Evolutionary conservation across 2,113 vertebrate genomes (phyloP).

Genomic region (Conger conger): DNA sequence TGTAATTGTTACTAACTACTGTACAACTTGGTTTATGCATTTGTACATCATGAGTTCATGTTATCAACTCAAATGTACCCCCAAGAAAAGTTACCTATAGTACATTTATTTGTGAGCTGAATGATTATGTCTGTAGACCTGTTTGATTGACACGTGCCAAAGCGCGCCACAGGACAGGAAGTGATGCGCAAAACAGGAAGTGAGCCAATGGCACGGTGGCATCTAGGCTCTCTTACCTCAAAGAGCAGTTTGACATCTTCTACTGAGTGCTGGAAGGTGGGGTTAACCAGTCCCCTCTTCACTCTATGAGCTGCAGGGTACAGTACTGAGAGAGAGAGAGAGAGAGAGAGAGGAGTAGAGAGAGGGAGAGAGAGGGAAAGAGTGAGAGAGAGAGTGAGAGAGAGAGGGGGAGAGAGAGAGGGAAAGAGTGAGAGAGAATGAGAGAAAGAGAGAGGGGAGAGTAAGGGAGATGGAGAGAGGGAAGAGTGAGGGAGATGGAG

Average conservation of each 20-base stretch:
- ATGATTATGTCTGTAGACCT: too few species aligned
- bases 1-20: too few species aligned
- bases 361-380: background rate
- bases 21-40: too few species aligned
- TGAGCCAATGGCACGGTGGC: background rate
- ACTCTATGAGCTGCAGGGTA: conserved; percentile 81
- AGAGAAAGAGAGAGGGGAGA: conserved; percentile 58
- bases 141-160: background rate
- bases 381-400: background rate
- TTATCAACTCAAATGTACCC: too few species aligned
- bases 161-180: background rate
- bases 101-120: too few species aligned
- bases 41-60: too few species aligned
- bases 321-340: conserved; percentile 65
- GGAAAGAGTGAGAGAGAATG: too few species aligned
- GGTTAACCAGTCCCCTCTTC: conserved; percentile 79
- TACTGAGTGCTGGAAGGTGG: conserved; percentile 78
- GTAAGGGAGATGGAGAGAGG: too few species aligned
- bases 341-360: background rate
- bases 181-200: background rate
- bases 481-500: background rate
- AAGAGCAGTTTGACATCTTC: conserved; percentile 86
- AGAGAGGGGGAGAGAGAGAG: background rate
- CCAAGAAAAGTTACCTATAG: too few species aligned
- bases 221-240: conserved; percentile 69